Conservation (phyloP, 1,140 invertebrate species). For the Chrysomallon squamiferum region DNA sequence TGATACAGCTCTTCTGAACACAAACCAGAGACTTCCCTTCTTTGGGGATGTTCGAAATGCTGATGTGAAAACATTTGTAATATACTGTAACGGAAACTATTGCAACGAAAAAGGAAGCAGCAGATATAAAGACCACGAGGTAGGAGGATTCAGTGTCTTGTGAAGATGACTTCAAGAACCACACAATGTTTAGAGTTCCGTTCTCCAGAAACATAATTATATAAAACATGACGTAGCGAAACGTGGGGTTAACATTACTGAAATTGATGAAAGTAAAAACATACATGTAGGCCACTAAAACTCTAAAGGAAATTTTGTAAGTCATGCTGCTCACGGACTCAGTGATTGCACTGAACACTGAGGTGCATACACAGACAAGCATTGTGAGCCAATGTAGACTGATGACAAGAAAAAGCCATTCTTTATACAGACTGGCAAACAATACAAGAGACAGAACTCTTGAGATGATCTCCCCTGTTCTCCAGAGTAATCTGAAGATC, state of each 20-base stretch:
- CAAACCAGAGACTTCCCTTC: slow-evolving; percentile 27
- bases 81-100: slow-evolving; percentile 85
- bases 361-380: slow-evolving; percentile 85
- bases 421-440: slow-evolving; percentile 84
- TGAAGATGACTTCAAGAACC: slow-evolving; percentile 60
- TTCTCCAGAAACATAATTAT: slow-evolving; percentile 92
- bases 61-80: slow-evolving; percentile 77
- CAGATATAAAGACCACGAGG: slow-evolving; percentile 68
- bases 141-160: slow-evolving; percentile 18
- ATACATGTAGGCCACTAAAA: slow-evolving; percentile 84
- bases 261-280: slow-evolving; percentile 91
- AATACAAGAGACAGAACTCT: slow-evolving; percentile 81
- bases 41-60: slow-evolving; percentile 55
- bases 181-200: slow-evolving; percentile 66
- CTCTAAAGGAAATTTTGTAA: slow-evolving; percentile 70
- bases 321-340: slow-evolving; percentile 70
- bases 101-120: slow-evolving; percentile 77
- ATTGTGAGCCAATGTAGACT: slow-evolving; percentile 83
- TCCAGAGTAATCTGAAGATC: slow-evolving; percentile 77
- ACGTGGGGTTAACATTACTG: slow-evolving; percentile 78
- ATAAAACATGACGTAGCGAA: slow-evolving; percentile 87
- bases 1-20: slow-evolving; percentile 41
- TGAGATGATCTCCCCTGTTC: slow-evolving; percentile 84
- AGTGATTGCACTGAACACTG: slow-evolving; percentile 82
- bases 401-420: slow-evolving; percentile 82